phyloP scores from a whole-genome alignment of 2,113 vertebrate genomes.

The Esox niger region DNA sequence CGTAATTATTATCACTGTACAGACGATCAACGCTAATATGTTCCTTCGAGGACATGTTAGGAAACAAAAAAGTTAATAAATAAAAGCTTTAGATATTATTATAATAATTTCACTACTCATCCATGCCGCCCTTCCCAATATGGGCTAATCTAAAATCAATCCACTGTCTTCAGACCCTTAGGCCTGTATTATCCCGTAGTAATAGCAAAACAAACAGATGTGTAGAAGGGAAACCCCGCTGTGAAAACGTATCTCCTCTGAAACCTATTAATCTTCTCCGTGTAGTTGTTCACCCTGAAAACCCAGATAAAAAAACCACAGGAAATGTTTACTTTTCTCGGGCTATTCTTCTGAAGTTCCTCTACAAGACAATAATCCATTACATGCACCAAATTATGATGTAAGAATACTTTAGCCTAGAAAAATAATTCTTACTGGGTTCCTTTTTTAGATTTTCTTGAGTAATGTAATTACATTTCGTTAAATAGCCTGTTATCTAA shows the following conservation, averaged over 20 bases:
- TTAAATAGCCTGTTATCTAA: neutral
- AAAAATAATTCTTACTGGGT: no score
- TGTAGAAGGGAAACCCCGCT: conserved; percentile 61
- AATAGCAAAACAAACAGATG: conserved; percentile 74
- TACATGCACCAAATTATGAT: conserved; percentile 12
- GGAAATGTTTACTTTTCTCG: conserved; percentile 73
- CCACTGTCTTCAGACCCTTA: conserved; percentile 41
- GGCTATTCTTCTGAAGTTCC: conserved; percentile 57
- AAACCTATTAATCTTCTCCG: conserved; percentile 72
- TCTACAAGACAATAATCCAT: conserved; percentile 37
- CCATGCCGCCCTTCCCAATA: conserved; percentile 12
- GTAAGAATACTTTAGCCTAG: conserved; percentile 18
- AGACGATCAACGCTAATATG: conserved; percentile 1
- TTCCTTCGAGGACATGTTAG: neutral
- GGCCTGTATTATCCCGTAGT: conserved; percentile 58
- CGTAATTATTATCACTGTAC: conserved; percentile 7
- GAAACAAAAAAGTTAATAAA: neutral
- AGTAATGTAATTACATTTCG: no score
- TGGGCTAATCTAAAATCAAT: conserved; percentile 50
- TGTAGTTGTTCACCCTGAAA: conserved; percentile 72
- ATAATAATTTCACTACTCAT: no score
- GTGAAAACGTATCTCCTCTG: conserved; percentile 66
- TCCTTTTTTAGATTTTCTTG: no score
- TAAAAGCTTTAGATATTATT: neutral
- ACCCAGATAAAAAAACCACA: conserved; percentile 72